These are phyloP conservation scores for Rhyacophila evoluta DNA, from an alignment of 2,888 invertebrate species.

Conservation along the genomic window DNA sequence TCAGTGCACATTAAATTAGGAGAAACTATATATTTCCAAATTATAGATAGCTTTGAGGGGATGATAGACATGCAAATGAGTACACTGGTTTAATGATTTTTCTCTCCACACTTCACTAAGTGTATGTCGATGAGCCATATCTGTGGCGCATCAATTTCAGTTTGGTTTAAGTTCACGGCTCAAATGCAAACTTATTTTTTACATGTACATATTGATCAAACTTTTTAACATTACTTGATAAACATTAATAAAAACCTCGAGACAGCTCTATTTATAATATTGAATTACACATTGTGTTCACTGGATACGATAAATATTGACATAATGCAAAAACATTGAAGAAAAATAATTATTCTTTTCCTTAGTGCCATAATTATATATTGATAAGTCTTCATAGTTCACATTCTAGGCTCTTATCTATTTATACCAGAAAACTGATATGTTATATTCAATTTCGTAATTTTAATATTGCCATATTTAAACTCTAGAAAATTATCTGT, in stretches of 20 bases:
- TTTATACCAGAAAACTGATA: slow-evolving; percentile 46
- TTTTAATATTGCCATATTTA: slow-evolving; percentile 48
- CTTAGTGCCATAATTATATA: neutral
- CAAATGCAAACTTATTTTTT: no score
- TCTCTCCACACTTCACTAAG: no score
- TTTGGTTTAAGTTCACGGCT: no score
- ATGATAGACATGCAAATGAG: no score
- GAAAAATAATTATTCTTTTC: neutral
- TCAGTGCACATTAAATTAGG: neutral
- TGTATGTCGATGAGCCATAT: no score
- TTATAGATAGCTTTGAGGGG: no score
- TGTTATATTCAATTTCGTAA: slow-evolving; percentile 34
- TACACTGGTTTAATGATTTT: no score
- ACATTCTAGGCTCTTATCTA: neutral
- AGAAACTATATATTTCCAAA: neutral
- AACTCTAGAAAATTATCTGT: slow-evolving; percentile 43
- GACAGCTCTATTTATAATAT: neutral
- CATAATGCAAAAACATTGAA: neutral
- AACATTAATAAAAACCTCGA: neutral
- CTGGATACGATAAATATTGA: neutral
- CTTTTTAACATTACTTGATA: no score
- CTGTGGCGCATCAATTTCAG: no score
- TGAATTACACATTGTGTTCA: neutral
- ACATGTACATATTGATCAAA: no score
- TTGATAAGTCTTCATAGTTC: slow-evolving; percentile 1